Conservation (phyloP, 2,888 invertebrate genomes). For the Psylliodes chrysocephalus region DNA sequence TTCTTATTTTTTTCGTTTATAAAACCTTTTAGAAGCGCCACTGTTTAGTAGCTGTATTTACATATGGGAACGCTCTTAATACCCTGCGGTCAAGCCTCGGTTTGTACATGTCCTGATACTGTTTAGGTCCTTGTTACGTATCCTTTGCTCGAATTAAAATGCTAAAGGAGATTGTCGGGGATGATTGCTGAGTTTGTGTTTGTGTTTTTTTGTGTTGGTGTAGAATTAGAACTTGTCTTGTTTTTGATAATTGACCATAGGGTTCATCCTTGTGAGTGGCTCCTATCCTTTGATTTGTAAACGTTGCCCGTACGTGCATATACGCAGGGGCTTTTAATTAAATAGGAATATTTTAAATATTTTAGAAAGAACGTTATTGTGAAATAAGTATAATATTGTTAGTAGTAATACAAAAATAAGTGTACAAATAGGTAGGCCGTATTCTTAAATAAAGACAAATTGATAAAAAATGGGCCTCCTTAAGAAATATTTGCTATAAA, state of each 20-base stretch:
- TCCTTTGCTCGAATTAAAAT: conserved; percentile 38
- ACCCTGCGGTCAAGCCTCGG: conserved; percentile 39
- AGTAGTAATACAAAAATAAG: too few species aligned
- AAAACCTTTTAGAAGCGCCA: too few species aligned
- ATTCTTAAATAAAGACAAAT: too few species aligned
- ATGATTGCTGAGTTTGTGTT: conserved; percentile 20
- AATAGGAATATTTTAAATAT: too few species aligned
- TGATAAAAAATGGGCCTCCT: too few species aligned
- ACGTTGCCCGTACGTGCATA: background rate
- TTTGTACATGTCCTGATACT: conserved; percentile 38
- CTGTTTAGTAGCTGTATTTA: conserved; percentile 42
- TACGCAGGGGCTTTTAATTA: too few species aligned
- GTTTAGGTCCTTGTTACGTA: conserved; percentile 37
- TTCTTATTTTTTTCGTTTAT: background rate
- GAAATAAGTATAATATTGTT: too few species aligned
- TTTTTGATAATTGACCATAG: conserved; percentile 17
- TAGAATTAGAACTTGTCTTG: background rate
- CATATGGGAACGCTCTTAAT: conserved; percentile 43
- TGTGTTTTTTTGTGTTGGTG: background rate
- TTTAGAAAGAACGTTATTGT: too few species aligned
- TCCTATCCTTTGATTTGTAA: conserved; percentile 6
- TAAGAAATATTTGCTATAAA: too few species aligned
- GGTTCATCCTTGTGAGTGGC: background rate
- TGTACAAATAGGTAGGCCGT: too few species aligned
- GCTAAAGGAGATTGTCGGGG: conserved; percentile 39